These are phyloP conservation scores for Pseudomyrmex sp. DNA, from an alignment of 1,140 invertebrate genomes.

Conservation along the genomic window DNA sequence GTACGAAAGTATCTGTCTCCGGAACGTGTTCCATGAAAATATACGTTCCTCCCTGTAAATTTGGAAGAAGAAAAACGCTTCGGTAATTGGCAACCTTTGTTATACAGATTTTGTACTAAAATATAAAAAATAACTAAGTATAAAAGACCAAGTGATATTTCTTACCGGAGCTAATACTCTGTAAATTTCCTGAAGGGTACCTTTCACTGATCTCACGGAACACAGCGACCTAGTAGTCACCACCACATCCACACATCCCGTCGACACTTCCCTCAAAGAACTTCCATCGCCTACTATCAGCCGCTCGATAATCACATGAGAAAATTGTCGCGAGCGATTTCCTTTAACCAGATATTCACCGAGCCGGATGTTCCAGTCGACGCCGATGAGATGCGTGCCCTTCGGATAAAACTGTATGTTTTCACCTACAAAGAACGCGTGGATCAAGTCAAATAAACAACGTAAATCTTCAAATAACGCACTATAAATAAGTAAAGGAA, in stretches of 20 bases:
- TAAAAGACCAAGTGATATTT: constrained; percentile 12
- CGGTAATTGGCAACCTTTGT: background rate
- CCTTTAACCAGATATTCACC: constrained; percentile 77
- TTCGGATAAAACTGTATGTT: constrained; percentile 82
- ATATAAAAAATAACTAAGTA: background rate
- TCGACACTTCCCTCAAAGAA: constrained; percentile 73
- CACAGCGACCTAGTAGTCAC: constrained; percentile 81
- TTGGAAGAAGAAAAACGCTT: background rate
- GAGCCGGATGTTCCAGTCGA: constrained; percentile 80
- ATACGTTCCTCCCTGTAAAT: constrained; percentile 78
- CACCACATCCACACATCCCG: constrained; percentile 76
- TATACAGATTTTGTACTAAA: constrained; percentile 10
- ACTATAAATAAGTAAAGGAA: no score
- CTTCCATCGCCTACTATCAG: constrained; percentile 80
- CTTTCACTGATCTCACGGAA: constrained; percentile 73
- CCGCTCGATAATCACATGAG: constrained; percentile 78
- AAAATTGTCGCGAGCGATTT: constrained; percentile 76
- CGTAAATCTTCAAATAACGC: no score
- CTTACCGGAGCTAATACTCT: constrained; percentile 79
- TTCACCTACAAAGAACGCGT: constrained; percentile 73
- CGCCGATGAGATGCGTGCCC: constrained; percentile 76
- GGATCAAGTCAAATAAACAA: no score
- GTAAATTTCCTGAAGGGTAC: constrained; percentile 77
- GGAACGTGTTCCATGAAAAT: constrained; percentile 81
- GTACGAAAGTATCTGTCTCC: constrained; percentile 71